Percentiles rank a stretch among this genome's conserved stretches.
These are phyloP conservation scores for Agrenia bidenticulata DNA, from an alignment of 2,888 invertebrate species.

Conservation along the genomic window DNA sequence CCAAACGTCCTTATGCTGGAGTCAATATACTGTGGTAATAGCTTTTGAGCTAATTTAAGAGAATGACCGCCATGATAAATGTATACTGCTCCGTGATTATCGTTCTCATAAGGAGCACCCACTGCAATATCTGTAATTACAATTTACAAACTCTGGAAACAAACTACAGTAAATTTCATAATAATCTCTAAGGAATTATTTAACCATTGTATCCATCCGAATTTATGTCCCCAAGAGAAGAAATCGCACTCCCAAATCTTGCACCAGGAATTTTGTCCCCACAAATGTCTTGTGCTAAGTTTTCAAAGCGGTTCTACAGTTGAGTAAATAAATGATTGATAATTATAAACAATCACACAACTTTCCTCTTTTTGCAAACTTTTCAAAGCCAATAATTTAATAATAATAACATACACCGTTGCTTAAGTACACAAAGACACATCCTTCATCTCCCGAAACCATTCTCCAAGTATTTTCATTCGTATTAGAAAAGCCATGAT, in stretches of 20 bases:
- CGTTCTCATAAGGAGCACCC: constrained; percentile 36
- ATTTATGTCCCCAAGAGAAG: constrained; percentile 40
- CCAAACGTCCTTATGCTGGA: constrained; percentile 27
- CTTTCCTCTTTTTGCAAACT: too few species aligned
- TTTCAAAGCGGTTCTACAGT: constrained; percentile 29
- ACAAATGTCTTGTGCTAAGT: constrained; percentile 31
- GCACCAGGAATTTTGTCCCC: constrained; percentile 30
- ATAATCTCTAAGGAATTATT: constrained; percentile 59
- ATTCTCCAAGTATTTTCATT: constrained; percentile 54
- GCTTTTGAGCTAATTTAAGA: constrained; percentile 16
- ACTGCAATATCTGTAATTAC: constrained; percentile 36
- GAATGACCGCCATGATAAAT: constrained; percentile 18
- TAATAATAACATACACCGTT: constrained; percentile 52
- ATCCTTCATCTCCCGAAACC: constrained; percentile 49
- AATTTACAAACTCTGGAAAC: too few species aligned
- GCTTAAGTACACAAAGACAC: constrained; percentile 53
- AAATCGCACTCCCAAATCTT: constrained; percentile 34
- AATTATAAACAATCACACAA: too few species aligned
- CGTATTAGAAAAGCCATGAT: too few species aligned
- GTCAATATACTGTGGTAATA: constrained; percentile 18
- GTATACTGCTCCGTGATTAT: constrained; percentile 29
- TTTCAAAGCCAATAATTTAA: constrained; percentile 2
- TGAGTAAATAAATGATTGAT: neutral
- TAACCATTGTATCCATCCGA: constrained; percentile 26
- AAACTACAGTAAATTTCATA: too few species aligned